Conservation (phyloP, 2,113 vertebrate genomes). For the Aleadryas rufinucha region DNA sequence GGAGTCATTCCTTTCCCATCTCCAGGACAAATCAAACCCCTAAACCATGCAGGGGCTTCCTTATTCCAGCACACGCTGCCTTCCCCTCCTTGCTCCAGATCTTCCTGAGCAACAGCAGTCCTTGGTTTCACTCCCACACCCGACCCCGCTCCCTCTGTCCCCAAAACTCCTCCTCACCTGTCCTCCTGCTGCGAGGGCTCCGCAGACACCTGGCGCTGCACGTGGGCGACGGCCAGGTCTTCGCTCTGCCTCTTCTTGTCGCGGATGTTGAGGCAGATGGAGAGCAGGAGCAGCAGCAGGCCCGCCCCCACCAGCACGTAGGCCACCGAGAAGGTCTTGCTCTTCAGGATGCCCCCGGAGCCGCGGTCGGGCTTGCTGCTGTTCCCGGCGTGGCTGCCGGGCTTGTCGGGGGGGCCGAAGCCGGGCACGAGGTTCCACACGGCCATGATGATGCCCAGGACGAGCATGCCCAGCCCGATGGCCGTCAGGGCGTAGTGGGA, state of each 20-base stretch:
- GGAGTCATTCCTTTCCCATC: not conserved
- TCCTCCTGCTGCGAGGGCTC: slow-evolving; percentile 57
- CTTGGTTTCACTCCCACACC: rapidly evolving
- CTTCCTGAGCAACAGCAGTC: rapidly evolving
- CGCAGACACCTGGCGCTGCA: not conserved
- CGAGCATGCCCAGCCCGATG: slow-evolving; percentile 89
- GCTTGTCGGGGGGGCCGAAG: slow-evolving; percentile 5
- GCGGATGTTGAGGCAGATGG: slow-evolving; percentile 85
- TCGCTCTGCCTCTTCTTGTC: slow-evolving; percentile 79
- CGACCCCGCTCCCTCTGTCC: rapidly evolving
- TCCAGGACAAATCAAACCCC: rapidly evolving
- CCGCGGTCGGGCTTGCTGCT: slow-evolving; percentile 56
- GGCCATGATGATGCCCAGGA: slow-evolving; percentile 92
- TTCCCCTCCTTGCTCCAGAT: not conserved
- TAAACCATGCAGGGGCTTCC: rapidly evolving
- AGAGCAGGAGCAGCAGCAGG: slow-evolving; percentile 83
- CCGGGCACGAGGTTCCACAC: slow-evolving; percentile 92
- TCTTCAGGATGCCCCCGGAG: slow-evolving; percentile 35
- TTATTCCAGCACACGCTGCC: not conserved
- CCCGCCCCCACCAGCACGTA: slow-evolving; percentile 89
- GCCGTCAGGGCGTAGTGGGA: slow-evolving; percentile 92
- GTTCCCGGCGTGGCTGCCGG: not conserved
- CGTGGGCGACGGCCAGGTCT: not conserved
- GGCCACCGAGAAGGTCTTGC: slow-evolving; percentile 88
- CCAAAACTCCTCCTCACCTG: slow-evolving; percentile 56